These are phyloP conservation scores for Gymnocephalus cernua DNA, from an alignment of 2,113 vertebrate genomes.

Conservation along the genomic window DNA sequence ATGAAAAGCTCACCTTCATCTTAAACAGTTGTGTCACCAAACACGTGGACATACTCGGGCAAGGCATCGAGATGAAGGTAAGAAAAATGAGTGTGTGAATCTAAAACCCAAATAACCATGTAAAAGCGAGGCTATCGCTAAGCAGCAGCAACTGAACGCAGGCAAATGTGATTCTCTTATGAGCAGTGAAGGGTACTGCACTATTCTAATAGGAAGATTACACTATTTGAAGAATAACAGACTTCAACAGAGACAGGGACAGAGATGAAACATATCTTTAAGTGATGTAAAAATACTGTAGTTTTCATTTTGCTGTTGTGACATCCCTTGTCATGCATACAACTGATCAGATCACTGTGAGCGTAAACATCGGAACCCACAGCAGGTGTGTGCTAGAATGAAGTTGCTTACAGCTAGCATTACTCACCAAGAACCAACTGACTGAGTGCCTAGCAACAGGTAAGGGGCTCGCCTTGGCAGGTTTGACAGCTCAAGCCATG, in stretches of 20 bases:
- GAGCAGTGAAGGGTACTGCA: background rate
- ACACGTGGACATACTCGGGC: constrained; percentile 86
- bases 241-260: too few relatives aligned
- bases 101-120: background rate
- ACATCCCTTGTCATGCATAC: background rate
- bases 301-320: background rate
- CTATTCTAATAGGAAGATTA: background rate
- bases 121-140: background rate
- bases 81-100: constrained; percentile 17
- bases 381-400: background rate
- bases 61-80: constrained; percentile 90
- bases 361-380: background rate
- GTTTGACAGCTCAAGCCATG: background rate
- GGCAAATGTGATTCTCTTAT: background rate
- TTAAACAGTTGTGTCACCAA: constrained; percentile 85
- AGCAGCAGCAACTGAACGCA: background rate
- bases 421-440: background rate
- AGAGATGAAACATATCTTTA: background rate
- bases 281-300: background rate
- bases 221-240: background rate
- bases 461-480: background rate
- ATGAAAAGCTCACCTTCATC: constrained; percentile 86
- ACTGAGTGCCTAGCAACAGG: background rate
- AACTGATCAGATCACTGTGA: background rate
- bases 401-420: background rate